Evolutionary conservation across 2,888 invertebrate species (phyloP).

Genomic region (Drosophila setosimentum): DNA sequence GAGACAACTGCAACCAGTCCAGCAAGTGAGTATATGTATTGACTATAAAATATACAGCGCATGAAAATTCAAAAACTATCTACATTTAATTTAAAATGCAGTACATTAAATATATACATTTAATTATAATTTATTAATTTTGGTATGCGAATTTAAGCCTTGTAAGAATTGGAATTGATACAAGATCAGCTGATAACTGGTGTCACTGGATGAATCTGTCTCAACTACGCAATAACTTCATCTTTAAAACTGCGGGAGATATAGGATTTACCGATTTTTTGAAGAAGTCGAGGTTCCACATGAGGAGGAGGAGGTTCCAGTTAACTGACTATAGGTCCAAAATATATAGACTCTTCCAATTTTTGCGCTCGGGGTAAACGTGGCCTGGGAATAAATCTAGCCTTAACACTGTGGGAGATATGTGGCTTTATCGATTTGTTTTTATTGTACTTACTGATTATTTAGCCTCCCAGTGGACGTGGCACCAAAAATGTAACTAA

Average conservation of each 20-base stretch:
- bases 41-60: neutral
- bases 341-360: too few species aligned
- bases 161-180: neutral
- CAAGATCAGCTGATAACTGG: neutral
- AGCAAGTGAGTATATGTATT: constrained; percentile 16
- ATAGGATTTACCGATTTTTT: too few species aligned
- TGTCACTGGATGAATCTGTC: neutral
- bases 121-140: neutral
- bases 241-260: too few species aligned
- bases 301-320: too few species aligned
- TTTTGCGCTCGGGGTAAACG: too few species aligned
- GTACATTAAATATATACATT: neutral
- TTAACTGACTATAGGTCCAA: too few species aligned
- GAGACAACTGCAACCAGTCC: constrained; percentile 5
- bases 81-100: neutral
- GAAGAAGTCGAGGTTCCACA: too few species aligned
- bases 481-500: too few species aligned
- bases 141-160: neutral
- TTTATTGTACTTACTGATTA: too few species aligned
- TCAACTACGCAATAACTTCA: neutral
- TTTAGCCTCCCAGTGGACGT: too few species aligned
- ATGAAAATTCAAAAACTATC: neutral
- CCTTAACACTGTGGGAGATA: neutral
- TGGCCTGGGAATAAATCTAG: neutral
- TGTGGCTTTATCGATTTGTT: neutral